Base-by-base conservation (phyloP, 2,797 vertebrate genomes). In the Argyrosomus regius region DNA sequence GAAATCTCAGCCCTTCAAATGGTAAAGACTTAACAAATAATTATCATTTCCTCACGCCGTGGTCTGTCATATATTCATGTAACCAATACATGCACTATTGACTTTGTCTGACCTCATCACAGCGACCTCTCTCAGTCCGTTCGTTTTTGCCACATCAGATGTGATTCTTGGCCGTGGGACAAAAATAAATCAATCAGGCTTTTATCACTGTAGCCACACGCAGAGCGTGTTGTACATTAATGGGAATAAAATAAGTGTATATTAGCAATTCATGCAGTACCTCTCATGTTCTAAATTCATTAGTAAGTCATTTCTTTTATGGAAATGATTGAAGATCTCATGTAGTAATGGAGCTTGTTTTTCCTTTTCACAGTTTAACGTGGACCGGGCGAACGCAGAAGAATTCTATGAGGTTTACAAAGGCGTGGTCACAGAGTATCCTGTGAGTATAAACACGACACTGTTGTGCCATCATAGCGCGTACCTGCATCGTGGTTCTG, bases 321-420 rank as follows among this genome's bases (percentile, higher is more conserved):
- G 3, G 9, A 31, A 58, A 64, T 39, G 63, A 63, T 4, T 60
- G 26, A 22, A 56, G 46, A 8, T 18, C 12, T n/a, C 59, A 39
- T 58, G 24, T 60, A n/a, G 24, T 31, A 46, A 39, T 26, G 1
- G 12, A 71, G 13, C 39, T 45, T 63, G 9, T 49, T 77, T 87
- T 86, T 79, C 74, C 53, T 72, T 62, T 35, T 82, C 78, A 11
- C 86, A 99, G 98, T 99, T 98, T 91, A 97, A 93, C 66, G 85
- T 99, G 94, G 97, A 98, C 59, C 96, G 89, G 26, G 93, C 95
- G 63, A 98, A 98, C 12, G 96, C 97, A 52, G 98, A 99, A 81
- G 97, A 99, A 77, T 99, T 99, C 91, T 96, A 95, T 83, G 98
- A 99, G 91, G 95, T 99, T 85, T 99, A 99, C 90, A 98, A 95